Evolutionary conservation across 2,888 invertebrate species (phyloP), one percentile per base, ranked within the genome.

Genomic region (Drosophila melanosoma): DNA sequence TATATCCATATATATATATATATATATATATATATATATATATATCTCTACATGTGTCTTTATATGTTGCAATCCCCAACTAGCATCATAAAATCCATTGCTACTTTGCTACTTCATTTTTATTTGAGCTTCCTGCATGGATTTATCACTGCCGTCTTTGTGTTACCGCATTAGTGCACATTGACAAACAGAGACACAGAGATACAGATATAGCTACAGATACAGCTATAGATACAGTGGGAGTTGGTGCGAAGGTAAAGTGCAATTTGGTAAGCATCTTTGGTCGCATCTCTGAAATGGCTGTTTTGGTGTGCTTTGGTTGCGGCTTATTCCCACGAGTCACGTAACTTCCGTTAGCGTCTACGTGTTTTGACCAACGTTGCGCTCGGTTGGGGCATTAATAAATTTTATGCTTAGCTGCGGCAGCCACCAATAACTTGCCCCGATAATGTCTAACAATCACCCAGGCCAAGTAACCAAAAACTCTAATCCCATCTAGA

Each of bases 341-440:
- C 85, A 85, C 85, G 85, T 85, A 85, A 85, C 89, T 85, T 85
- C 89, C 89, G 85, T 83, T 80, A 79, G 76, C 69, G 62, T 57
- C 76, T 79, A 81, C 80, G 80, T 81, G 80, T 76, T 75, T 67
- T 58, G 73, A 48, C 49, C 48, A 57, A 33, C 54, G 40, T 23
- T 49, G 49, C 78, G 48, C 81, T 89, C 69, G 64, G 75, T 72
- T 29, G 75, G 75, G 75, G 85, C 75, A 89, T 85, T 85, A 87
- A 85, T 85, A 85, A 85, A 85, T 85, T 89, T 87, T 82, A 85
- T 89, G 85, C 85, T 85, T 79, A 87, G 85, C 82, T 71, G 73
- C 74, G 62, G 74, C 79, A 66, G 70, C 65, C 76, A 60, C 87
- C 87, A 89, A 85, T 89, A 85, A 89, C 87, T 85, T 84, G 71